Percentiles rank a stretch among this genome's conserved stretches.
Evolutionary conservation across 2,113 vertebrate species (phyloP).

Genomic region (Boleophthalmus pectinirostris): DNA sequence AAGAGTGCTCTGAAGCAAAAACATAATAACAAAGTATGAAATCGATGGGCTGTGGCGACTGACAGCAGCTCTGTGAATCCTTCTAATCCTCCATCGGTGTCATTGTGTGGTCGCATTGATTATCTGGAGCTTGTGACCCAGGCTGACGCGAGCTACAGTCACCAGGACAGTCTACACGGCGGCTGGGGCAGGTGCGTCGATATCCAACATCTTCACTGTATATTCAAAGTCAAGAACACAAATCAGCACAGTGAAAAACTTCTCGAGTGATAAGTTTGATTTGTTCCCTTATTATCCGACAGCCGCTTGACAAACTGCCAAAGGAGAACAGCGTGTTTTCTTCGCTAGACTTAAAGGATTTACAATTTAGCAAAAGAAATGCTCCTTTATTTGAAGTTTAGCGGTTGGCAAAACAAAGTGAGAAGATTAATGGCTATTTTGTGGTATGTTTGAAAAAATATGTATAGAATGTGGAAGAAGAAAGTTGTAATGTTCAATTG

Average conservation of each 20-base stretch:
- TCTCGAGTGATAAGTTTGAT: constrained; percentile 19
- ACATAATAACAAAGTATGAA: constrained; percentile 44
- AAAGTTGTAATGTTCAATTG: background rate
- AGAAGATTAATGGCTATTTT: background rate
- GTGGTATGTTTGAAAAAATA: background rate
- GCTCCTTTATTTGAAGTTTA: constrained; percentile 19
- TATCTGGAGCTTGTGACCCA: constrained; percentile 58
- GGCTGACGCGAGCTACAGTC: constrained; percentile 39
- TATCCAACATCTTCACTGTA: constrained; percentile 38
- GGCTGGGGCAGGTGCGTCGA: constrained; percentile 49
- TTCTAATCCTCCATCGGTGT: constrained; percentile 63
- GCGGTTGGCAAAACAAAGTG: constrained; percentile 11
- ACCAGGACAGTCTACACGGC: constrained; percentile 43
- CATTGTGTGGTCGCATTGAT: constrained; percentile 64
- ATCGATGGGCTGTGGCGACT: constrained; percentile 51
- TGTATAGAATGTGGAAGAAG: background rate
- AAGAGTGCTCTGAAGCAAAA: constrained; percentile 10
- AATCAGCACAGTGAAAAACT: constrained; percentile 11
- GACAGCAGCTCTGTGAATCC: constrained; percentile 47
- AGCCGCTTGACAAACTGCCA: constrained; percentile 22
- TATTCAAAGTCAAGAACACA: constrained; percentile 18
- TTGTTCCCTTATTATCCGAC: constrained; percentile 31
- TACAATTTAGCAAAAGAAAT: constrained; percentile 22
- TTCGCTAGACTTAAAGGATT: constrained; percentile 28
- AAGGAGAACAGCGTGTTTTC: constrained; percentile 27